These are phyloP conservation scores for Galleria mellonella DNA, from an alignment of 1,140 invertebrate genomes.

Conservation along the genomic window DNA sequence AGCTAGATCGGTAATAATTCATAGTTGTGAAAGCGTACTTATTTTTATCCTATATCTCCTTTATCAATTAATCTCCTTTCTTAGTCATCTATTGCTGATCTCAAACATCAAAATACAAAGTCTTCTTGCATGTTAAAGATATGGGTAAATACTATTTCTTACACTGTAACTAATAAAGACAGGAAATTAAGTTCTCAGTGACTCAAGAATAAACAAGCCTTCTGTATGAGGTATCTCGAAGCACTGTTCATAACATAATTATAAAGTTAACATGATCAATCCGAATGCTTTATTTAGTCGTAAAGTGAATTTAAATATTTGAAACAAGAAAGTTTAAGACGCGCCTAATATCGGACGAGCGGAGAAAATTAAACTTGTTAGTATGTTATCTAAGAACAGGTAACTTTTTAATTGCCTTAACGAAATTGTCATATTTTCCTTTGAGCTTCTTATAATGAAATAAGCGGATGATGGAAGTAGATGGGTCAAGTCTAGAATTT, in stretches of 20 bases:
- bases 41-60: no score
- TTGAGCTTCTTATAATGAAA: slow-evolving; percentile 47
- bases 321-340: slow-evolving; percentile 14
- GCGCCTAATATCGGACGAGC: slow-evolving; percentile 30
- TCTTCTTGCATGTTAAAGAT: no score
- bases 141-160: no score
- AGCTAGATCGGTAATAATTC: no score
- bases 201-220: no score
- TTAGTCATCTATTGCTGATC: no score
- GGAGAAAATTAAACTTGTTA: slow-evolving; percentile 56
- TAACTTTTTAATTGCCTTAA: slow-evolving; percentile 60
- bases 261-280: slow-evolving; percentile 15
- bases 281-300: slow-evolving; percentile 12
- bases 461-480: slow-evolving; percentile 26
- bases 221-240: no score
- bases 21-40: no score
- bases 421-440: slow-evolving; percentile 60
- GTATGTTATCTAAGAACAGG: slow-evolving; percentile 46
- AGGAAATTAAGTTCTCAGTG: no score
- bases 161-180: no score
- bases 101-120: no score
- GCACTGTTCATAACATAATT: not conserved
- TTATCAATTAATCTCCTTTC: no score
- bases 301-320: slow-evolving; percentile 24
- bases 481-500: slow-evolving; percentile 43